These are phyloP conservation scores for Trichonephila clavata DNA, from an alignment of 1,140 invertebrate species.

Conservation along the genomic window DNA sequence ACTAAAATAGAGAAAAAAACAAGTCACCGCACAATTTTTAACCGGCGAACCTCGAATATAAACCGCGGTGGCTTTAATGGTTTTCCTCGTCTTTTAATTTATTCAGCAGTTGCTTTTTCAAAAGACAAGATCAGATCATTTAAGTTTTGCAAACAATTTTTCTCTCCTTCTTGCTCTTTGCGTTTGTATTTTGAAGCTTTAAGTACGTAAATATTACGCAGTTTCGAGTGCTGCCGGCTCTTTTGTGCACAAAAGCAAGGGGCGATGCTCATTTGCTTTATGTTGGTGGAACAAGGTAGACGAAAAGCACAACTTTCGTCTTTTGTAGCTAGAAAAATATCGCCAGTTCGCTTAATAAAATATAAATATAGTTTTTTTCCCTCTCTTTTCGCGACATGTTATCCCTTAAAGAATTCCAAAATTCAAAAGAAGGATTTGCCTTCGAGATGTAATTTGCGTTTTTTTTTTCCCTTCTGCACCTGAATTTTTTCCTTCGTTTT, in stretches of 20 bases:
- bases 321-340: background rate
- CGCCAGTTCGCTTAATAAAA: background rate
- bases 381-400: background rate
- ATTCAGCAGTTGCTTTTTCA: background rate
- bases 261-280: conserved; percentile 36
- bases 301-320: conserved; percentile 30
- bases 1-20: background rate
- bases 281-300: background rate
- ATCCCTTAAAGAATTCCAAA: conserved; percentile 10
- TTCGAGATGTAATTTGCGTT: conserved; percentile 31
- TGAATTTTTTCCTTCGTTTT: background rate
- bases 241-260: background rate
- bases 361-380: background rate
- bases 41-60: background rate
- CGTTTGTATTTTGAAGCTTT: background rate
- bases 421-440: conserved; percentile 33
- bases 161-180: background rate
- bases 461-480: background rate
- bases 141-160: conserved; percentile 12
- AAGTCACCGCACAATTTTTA: background rate
- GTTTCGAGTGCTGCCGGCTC: background rate
- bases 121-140: conserved; percentile 24
- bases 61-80: background rate
- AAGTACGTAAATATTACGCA: conserved; percentile 35
- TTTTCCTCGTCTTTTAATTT: conserved; percentile 22